Evolutionary conservation across 2,797 vertebrate species (phyloP).

Genomic region (Chloroceryle inda): DNA sequence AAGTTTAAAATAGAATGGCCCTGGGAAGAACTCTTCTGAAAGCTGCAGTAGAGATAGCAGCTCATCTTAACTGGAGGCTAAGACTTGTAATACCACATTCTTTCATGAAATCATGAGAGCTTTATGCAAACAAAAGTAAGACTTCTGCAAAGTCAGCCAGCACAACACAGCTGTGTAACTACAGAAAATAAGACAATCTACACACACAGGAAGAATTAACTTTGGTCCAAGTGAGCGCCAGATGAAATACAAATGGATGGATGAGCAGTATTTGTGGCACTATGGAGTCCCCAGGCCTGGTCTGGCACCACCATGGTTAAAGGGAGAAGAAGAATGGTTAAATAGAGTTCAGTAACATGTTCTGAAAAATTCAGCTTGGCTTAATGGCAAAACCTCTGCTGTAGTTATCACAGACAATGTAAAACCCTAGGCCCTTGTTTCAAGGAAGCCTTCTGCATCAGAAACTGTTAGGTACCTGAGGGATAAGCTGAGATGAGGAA

Average conservation of each 20-base stretch:
- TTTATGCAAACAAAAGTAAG: not conserved
- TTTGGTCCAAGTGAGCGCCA: not conserved
- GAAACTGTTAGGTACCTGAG: not conserved
- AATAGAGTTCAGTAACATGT: not conserved
- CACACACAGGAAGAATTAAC: not conserved
- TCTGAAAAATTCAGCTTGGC: not conserved
- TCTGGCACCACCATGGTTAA: not conserved
- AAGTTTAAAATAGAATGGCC: slow-evolving; percentile 65
- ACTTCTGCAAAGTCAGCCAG: not conserved
- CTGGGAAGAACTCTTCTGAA: slow-evolving; percentile 28
- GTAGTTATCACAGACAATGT: not conserved
- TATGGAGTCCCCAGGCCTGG: not conserved
- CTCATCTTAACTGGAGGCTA: slow-evolving; percentile 24
- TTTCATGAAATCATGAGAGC: not conserved
- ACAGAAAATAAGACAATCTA: not conserved
- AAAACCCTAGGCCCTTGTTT: not conserved
- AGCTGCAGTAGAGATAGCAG: not conserved
- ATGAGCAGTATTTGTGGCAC: not conserved
- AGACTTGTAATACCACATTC: not conserved
- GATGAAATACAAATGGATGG: not conserved
- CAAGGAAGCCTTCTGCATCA: not conserved
- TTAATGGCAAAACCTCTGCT: not conserved
- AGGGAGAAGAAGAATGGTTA: not conserved
- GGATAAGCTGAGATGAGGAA: not conserved
- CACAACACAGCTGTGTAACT: not conserved